These are phyloP conservation scores for Brachypteracias leptosomus DNA, from an alignment of 2,113 vertebrate genomes.

Conservation along the genomic window DNA sequence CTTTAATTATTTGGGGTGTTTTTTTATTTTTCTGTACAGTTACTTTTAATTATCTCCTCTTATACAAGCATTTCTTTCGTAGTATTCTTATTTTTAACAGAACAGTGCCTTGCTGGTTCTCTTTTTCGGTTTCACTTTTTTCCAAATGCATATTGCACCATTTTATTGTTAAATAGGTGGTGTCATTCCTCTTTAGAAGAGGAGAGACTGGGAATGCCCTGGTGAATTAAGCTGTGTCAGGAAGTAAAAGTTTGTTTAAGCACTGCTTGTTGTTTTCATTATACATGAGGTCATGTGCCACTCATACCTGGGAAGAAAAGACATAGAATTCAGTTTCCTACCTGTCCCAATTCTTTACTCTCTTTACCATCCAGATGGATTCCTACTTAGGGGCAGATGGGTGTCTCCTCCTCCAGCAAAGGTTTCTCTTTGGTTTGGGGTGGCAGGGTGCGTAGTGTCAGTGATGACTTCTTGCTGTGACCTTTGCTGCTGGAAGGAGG, in stretches of 20 bases:
- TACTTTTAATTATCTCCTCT: background rate
- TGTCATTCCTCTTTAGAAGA: background rate
- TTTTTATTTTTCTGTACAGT: background rate
- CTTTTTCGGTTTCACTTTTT: background rate
- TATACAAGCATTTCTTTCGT: background rate
- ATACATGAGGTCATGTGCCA: background rate
- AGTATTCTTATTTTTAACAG: background rate
- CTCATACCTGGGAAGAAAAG: background rate
- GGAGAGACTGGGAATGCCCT: background rate
- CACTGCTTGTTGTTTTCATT: background rate
- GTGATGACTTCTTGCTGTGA: background rate
- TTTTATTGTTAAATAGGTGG: background rate
- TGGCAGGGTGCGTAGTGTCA: no score
- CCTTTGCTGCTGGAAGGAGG: background rate
- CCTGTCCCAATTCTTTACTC: background rate
- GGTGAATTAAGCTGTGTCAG: background rate
- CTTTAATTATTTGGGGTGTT: background rate
- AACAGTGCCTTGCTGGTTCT: background rate
- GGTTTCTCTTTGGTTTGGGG: rapidly evolving
- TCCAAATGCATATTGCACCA: background rate
- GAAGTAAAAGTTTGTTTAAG: background rate
- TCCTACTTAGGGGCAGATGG: background rate
- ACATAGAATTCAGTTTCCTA: background rate
- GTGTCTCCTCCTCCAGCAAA: background rate
- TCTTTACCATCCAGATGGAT: background rate